These are phyloP conservation scores for Graphium colonna DNA, from an alignment of 2,888 invertebrate species.

Conservation along the genomic window DNA sequence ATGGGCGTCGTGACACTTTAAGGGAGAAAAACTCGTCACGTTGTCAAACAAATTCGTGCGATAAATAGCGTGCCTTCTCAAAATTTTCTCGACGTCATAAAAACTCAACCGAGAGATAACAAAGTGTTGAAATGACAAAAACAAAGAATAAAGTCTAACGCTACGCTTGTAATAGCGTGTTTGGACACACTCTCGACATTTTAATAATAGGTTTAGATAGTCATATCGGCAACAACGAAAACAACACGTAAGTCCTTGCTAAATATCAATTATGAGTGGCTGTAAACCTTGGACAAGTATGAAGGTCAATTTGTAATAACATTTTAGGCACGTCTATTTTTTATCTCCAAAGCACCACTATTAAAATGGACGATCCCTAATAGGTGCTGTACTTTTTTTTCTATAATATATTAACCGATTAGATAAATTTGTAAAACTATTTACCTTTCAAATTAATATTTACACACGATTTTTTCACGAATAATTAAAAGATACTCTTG, in stretches of 20 bases:
- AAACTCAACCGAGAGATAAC: conserved; percentile 3
- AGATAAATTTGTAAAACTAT: too few relatives aligned
- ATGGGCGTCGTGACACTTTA: conserved; percentile 26
- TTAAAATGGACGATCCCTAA: too few relatives aligned
- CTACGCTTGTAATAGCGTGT: not conserved
- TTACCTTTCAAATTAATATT: too few relatives aligned
- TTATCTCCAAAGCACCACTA: too few relatives aligned
- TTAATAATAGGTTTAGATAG: not conserved
- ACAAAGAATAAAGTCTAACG: not conserved
- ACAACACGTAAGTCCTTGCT: conserved; percentile 38
- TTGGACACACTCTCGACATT: not conserved
- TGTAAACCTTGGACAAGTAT: not conserved
- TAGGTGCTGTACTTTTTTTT: too few relatives aligned
- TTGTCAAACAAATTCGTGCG: conserved; percentile 29
- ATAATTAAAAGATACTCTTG: too few relatives aligned
- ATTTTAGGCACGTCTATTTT: not conserved
- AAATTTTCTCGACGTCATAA: conserved; percentile 17
- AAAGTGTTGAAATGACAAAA: not conserved
- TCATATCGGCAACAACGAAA: conserved; percentile 36
- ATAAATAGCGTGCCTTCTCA: conserved; percentile 21
- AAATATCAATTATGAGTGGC: conserved; percentile 23
- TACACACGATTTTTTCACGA: too few relatives aligned
- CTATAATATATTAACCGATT: too few relatives aligned
- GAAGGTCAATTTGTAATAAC: not conserved
- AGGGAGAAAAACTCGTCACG: conserved; percentile 33